Evolutionary conservation across 2,113 vertebrate species (phyloP).

Genomic region (Trichechus manatus): DNA sequence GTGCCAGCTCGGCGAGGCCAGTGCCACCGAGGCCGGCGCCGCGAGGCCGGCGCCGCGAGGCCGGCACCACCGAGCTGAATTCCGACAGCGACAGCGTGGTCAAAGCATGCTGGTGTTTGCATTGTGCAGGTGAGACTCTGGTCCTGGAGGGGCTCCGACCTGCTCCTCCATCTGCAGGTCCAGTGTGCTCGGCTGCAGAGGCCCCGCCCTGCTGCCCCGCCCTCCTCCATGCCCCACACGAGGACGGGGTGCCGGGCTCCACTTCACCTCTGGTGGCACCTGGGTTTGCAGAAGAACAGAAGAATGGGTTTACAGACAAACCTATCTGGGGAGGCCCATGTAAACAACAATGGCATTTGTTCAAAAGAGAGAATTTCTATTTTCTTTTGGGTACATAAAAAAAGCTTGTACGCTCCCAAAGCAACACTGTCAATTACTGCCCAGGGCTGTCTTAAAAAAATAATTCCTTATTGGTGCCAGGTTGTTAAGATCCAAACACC

Average conservation of each 20-base stretch:
- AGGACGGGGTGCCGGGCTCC: fast-evolving
- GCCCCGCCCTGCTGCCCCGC: fast-evolving
- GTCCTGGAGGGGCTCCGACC: fast-evolving
- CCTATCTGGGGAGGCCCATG: fast-evolving
- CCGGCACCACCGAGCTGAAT: fast-evolving
- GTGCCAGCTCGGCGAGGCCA: fast-evolving
- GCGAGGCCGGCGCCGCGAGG: too few species aligned
- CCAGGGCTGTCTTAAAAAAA: neutral
- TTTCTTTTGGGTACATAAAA: neutral
- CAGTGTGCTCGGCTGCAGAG: fast-evolving
- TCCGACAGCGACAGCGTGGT: fast-evolving
- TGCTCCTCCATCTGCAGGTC: fast-evolving
- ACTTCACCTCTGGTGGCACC: neutral
- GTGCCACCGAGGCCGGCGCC: too few species aligned
- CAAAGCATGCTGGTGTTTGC: too few species aligned
- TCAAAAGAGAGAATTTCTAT: neutral
- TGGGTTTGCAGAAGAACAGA: neutral
- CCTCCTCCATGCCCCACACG: fast-evolving
- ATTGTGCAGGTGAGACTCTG: fast-evolving
- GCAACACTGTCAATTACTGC: too few species aligned
- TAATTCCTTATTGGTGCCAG: too few species aligned
- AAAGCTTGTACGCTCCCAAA: neutral
- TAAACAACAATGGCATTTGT: neutral
- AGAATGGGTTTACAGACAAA: neutral
- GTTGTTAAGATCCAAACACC: neutral